phyloP scores from a whole-genome alignment of 2,797 vertebrate species.

The Huso huso region DNA sequence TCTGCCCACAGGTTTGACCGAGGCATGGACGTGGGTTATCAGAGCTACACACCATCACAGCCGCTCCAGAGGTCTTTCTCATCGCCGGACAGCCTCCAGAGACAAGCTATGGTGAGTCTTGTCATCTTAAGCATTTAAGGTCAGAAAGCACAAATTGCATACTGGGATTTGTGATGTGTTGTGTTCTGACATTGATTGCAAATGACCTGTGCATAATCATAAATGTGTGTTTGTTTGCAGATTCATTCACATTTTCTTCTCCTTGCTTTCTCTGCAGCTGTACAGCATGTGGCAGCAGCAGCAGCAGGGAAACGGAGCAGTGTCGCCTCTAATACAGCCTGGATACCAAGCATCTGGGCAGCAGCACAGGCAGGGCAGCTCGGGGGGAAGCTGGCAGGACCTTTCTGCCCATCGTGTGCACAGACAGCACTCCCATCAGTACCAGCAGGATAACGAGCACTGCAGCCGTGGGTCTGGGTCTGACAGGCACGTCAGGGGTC shows the following conservation, averaged over 20 bases:
- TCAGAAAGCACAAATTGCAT: rapidly evolving
- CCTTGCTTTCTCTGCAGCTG: slow-evolving; percentile 51
- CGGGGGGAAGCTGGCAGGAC: slow-evolving; percentile 39
- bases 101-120: slow-evolving; percentile 67
- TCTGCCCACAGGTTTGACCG: slow-evolving; percentile 35
- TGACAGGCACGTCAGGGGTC: slow-evolving; percentile 52
- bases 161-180: neutral
- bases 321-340: slow-evolving; percentile 24
- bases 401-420: slow-evolving; percentile 36
- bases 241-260: neutral
- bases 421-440: slow-evolving; percentile 51
- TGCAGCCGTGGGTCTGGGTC: slow-evolving; percentile 42
- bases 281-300: slow-evolving; percentile 62
- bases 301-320: slow-evolving; percentile 30
- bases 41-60: slow-evolving; percentile 38
- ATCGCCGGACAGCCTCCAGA: slow-evolving; percentile 70
- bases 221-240: neutral
- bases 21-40: slow-evolving; percentile 37
- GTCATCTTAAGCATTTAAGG: neutral
- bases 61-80: slow-evolving; percentile 59
- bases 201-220: neutral
- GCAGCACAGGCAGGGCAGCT: slow-evolving; percentile 13
- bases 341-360: slow-evolving; percentile 31
- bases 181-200: neutral
- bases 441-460: slow-evolving; percentile 31